These are phyloP conservation scores for Lamellibrachia satsuma DNA, from an alignment of 2,888 invertebrate species.

Conservation along the genomic window DNA sequence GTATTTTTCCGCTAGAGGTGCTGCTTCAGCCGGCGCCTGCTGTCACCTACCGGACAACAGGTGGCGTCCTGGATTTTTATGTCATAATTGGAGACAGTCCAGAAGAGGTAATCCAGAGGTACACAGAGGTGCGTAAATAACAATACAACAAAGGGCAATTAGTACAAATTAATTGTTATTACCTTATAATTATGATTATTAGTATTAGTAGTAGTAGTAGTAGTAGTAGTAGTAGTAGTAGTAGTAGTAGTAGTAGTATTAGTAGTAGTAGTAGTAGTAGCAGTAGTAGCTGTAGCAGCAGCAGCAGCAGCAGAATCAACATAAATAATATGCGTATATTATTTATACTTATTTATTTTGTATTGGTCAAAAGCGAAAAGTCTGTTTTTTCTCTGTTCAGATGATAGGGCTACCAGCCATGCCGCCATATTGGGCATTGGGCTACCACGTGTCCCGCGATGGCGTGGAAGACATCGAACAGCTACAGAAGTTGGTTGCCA, in stretches of 20 bases:
- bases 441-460: slow-evolving; percentile 22
- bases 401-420: slow-evolving; percentile 9
- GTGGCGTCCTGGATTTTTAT: background rate
- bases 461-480: slow-evolving; percentile 13
- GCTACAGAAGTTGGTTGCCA: background rate
- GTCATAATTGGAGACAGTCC: background rate
- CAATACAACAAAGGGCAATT: background rate
- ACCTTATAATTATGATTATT: background rate
- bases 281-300: background rate
- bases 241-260: background rate
- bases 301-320: background rate
- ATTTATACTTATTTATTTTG: background rate
- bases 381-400: slow-evolving; percentile 17
- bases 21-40: background rate
- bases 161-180: background rate
- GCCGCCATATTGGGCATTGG: slow-evolving; percentile 27
- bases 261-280: background rate
- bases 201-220: background rate
- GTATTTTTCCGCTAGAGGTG: background rate
- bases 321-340: background rate
- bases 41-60: background rate
- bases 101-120: background rate
- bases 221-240: background rate
- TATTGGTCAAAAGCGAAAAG: background rate
- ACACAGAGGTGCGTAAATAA: background rate